Evolutionary conservation across 2,888 invertebrate genomes (phyloP).

Genomic region (Lapara coniferarum): DNA sequence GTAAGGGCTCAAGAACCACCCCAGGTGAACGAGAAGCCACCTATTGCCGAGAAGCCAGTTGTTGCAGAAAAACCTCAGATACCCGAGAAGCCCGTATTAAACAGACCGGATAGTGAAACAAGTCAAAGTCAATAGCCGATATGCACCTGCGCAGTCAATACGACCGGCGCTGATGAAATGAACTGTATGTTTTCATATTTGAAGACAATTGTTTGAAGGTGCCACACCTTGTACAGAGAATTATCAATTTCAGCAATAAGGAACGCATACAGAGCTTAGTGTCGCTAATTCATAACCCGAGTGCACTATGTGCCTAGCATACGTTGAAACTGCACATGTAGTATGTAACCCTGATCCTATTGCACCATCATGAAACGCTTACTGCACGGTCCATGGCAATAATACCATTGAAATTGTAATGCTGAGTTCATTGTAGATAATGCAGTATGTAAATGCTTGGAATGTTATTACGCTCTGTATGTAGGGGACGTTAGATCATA

Average conservation of each 20-base stretch:
- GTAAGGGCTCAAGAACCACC: constrained; percentile 30
- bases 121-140: constrained; percentile 74
- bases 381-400: constrained; percentile 9
- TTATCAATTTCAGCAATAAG: constrained; percentile 16
- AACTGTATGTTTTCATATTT: constrained; percentile 75
- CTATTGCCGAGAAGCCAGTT: constrained; percentile 47
- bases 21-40: constrained; percentile 37
- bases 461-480: neutral
- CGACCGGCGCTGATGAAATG: constrained; percentile 56
- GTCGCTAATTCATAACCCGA: neutral
- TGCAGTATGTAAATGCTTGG: neutral
- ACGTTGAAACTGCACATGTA: constrained; percentile 16
- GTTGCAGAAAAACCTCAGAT: constrained; percentile 58
- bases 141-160: constrained; percentile 61
- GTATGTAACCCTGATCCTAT: neutral
- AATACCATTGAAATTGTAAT: neutral
- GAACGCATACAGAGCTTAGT: constrained; percentile 16
- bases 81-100: constrained; percentile 64
- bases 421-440: constrained; percentile 7
- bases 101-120: constrained; percentile 65
- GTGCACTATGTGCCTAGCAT: constrained; percentile 10
- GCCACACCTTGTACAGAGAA: constrained; percentile 29
- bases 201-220: constrained; percentile 68
- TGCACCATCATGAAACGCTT: constrained; percentile 14
- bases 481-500: neutral